Percentiles rank a stretch among this genome's conserved stretches.
These are phyloP conservation scores for Epinotia nisella DNA, from an alignment of 2,888 invertebrate genomes.

Conservation along the genomic window DNA sequence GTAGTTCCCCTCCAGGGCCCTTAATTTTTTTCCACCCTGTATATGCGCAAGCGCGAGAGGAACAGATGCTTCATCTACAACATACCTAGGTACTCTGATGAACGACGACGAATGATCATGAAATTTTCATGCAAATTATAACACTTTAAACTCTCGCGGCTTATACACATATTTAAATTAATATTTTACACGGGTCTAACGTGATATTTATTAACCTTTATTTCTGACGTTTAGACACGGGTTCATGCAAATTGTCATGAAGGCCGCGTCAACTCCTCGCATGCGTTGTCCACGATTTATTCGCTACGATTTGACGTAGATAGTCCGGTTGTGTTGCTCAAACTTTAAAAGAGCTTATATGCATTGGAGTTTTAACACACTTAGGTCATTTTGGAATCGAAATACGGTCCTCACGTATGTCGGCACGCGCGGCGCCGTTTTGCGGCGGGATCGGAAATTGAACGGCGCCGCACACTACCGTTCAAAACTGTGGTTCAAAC, in stretches of 20 bases:
- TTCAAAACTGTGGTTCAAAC: constrained; percentile 24
- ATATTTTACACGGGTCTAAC: too few species aligned
- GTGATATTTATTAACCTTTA: too few species aligned
- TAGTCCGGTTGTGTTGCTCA: neutral
- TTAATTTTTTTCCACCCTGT: too few species aligned
- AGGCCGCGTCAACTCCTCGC: neutral
- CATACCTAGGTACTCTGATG: neutral
- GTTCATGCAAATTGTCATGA: neutral
- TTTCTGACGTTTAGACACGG: too few species aligned
- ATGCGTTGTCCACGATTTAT: neutral
- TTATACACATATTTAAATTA: too few species aligned
- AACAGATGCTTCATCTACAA: too few species aligned
- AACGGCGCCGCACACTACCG: constrained; percentile 52
- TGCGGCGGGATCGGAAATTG: constrained; percentile 71
- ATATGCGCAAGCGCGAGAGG: neutral
- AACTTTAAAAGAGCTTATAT: neutral
- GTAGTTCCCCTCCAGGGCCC: too few species aligned
- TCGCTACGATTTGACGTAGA: constrained; percentile 14
- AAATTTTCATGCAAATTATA: constrained; percentile 3
- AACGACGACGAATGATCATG: neutral
- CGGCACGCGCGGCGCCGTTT: constrained; percentile 68
- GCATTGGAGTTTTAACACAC: neutral
- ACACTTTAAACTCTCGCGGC: too few species aligned
- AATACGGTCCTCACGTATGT: constrained; percentile 23
- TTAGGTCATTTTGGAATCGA: constrained; percentile 6